Conservation (phyloP, 1,140 invertebrate species). For the Papilio glaucus region DNA sequence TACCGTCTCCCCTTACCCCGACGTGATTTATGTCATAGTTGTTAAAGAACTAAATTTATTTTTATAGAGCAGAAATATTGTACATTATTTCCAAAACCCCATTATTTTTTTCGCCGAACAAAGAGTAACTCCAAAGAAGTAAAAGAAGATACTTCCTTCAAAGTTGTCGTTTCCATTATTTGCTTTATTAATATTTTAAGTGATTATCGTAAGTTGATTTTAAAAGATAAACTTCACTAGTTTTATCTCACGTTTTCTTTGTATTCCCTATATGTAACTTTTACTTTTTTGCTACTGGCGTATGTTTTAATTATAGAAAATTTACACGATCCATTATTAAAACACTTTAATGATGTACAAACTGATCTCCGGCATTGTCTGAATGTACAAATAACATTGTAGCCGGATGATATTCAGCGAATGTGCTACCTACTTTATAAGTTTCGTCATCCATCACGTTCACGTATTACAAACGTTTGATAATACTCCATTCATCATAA, state of each 20-base stretch:
- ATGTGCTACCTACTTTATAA: background rate
- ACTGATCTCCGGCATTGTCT: background rate
- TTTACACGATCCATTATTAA: background rate
- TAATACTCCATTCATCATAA: constrained; percentile 61
- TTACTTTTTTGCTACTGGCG: background rate
- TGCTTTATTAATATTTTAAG: too few relatives aligned
- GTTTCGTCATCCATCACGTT: constrained; percentile 43
- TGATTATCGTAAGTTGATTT: too few relatives aligned
- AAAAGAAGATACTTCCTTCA: too few relatives aligned
- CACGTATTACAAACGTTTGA: constrained; percentile 60
- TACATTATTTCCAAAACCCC: too few relatives aligned
- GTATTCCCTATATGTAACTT: background rate
- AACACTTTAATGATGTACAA: constrained; percentile 6
- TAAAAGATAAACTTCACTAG: background rate
- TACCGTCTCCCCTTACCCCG: too few relatives aligned
- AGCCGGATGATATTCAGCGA: background rate
- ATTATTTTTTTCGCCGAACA: too few relatives aligned
- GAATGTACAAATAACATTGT: constrained; percentile 9
- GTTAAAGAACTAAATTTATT: too few relatives aligned
- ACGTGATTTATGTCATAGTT: too few relatives aligned
- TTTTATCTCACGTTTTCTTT: background rate
- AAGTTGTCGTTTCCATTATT: too few relatives aligned
- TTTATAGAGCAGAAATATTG: too few relatives aligned
- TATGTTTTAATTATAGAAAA: constrained; percentile 10
- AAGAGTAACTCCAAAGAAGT: too few relatives aligned